Conservation (phyloP, 2,888 invertebrate species). For the Tenthredo notha region DNA sequence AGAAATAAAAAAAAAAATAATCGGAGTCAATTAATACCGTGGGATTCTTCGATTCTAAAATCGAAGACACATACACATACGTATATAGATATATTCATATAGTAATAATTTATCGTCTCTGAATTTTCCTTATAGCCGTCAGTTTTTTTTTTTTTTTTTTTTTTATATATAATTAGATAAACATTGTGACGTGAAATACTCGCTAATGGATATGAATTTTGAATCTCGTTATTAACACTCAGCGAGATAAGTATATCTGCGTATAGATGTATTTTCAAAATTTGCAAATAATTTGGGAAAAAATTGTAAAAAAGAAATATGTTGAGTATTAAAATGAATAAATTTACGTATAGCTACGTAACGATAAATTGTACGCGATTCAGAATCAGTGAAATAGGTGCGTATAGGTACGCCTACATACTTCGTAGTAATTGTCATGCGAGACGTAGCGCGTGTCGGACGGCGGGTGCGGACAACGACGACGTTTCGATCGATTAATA, state of each 20-base stretch:
- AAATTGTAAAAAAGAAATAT: neutral
- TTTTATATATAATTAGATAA: too few species aligned
- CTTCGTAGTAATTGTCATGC: slow-evolving; percentile 20
- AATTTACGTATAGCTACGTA: neutral
- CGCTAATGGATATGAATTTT: too few species aligned
- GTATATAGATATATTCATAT: too few species aligned
- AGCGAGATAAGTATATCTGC: too few species aligned
- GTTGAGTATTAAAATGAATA: neutral
- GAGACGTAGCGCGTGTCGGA: slow-evolving; percentile 33
- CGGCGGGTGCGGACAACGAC: neutral
- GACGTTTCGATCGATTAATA: slow-evolving; percentile 31
- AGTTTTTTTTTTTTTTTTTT: too few species aligned
- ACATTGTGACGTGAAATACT: too few species aligned
- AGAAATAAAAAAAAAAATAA: neutral
- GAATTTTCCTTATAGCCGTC: too few species aligned
- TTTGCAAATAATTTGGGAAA: too few species aligned
- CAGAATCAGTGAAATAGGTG: neutral
- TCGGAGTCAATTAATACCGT: neutral
- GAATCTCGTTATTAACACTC: too few species aligned
- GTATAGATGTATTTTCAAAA: too few species aligned
- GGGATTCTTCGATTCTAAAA: neutral
- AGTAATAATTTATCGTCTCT: too few species aligned
- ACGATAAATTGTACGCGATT: neutral
- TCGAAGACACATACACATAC: neutral
- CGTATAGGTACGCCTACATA: neutral